Evolutionary conservation across 2,113 vertebrate species (phyloP).

Genomic region (Archocentrus centrarchus): DNA sequence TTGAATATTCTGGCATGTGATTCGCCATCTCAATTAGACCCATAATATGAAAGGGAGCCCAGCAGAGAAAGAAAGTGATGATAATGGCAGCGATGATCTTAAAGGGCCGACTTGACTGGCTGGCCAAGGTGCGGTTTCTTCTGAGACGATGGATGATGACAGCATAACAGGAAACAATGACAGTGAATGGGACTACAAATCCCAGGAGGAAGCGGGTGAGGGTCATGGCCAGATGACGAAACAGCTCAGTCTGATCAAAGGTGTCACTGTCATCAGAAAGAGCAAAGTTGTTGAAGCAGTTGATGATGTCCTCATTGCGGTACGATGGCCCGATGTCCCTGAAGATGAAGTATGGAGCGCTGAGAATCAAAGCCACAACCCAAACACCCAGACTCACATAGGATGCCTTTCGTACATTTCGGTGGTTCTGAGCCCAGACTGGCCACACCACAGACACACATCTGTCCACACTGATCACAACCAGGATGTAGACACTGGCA

Average conservation of each 20-base stretch:
- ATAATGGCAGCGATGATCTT: conserved; percentile 89
- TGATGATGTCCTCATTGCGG: conserved; percentile 61
- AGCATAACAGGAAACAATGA: conserved; percentile 86
- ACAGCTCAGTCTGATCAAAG: not conserved
- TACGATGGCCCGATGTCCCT: conserved; percentile 71
- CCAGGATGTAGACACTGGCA: conserved; percentile 87
- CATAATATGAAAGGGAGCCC: conserved; percentile 89
- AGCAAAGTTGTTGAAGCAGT: conserved; percentile 80
- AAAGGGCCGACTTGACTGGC: conserved; percentile 84
- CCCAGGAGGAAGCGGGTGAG: conserved; percentile 82
- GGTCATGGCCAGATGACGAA: conserved; percentile 81
- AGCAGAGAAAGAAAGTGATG: conserved; percentile 88
- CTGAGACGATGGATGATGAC: conserved; percentile 83
- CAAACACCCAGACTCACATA: conserved; percentile 80
- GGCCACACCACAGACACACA: conserved; percentile 85
- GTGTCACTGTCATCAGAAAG: conserved; percentile 72
- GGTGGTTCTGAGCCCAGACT: conserved; percentile 87
- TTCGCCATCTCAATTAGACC: conserved; percentile 77
- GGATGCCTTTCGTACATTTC: conserved; percentile 78
- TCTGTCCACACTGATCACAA: conserved; percentile 86
- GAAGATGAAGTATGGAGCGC: conserved; percentile 79
- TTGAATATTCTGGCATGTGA: conserved; percentile 58
- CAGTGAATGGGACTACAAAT: conserved; percentile 84
- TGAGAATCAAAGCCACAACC: conserved; percentile 83
- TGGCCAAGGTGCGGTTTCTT: conserved; percentile 80